Base-by-base conservation (phyloP, 2,888 invertebrate genomes). In the Meghimatium bilineatum region DNA sequence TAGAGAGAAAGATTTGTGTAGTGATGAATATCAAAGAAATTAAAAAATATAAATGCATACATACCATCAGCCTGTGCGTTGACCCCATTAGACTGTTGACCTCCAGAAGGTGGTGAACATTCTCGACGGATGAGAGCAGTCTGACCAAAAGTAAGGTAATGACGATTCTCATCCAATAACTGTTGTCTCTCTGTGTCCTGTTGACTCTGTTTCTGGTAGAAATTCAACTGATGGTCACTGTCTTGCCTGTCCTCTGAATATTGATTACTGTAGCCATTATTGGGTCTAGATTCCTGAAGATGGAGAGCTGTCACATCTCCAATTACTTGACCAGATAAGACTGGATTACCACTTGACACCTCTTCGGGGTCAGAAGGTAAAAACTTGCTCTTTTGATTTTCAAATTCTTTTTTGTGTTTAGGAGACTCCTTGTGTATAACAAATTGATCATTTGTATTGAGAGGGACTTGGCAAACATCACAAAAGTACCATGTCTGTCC, bases 371-470 rank as follows among this genome's bases (percentile, higher is more conserved):
- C 0, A 49, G 72, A 72, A 38, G 12, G 23, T 52, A 52, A 32
- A 14, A 10, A 34, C 36, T 32, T 81, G 36, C 10, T 56, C 20
- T 20, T 74, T 32, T 23, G 3, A 67, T 81, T 85, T 38, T 86
- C 87, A n/a, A 67, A 79, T 71, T 87, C 86, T 32, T 80, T 85
- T 49, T 75, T 85, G 78, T 90, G 89, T 32, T 84, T 87, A 20
- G 88, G 86, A 49, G 88, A 88, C 12, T 85, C 67, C n/a, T 87
- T 80, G 82, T 91, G 90, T 14, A 87, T 85, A 12, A 81, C 34
- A 10, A 88, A 80, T 72, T 90, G 89, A 76, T 89, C 87, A 10
- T n/a, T 17, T 0, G 89, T 88, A 83, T 91, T 90, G 1, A 90
- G 76, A 26, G 72, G 79, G 60, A 88, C 88, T 32, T 88, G 85